Base-by-base conservation (phyloP, 2,888 invertebrate genomes). In the Tiphia femorata region DNA sequence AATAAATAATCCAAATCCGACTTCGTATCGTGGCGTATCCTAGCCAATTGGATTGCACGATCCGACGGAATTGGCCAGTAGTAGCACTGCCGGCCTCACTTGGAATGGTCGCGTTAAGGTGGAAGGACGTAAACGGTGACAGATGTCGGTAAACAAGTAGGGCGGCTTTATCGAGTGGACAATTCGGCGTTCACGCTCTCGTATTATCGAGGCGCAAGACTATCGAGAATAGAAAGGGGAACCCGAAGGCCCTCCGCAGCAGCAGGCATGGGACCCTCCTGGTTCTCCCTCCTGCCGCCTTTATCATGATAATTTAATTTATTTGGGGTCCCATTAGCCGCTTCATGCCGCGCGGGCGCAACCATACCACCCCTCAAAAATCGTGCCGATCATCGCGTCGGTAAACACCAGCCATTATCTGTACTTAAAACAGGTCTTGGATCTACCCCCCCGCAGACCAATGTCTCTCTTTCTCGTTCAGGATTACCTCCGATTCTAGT, bases 231-330 rank as follows among this genome's bases (percentile, higher is more conserved):
- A 42, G 6, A 16, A 16, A 16, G 20, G 20, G 42, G 7, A n/a
- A 21, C 42, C 12, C 25, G 25, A 38, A 19, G 16, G 21, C n/a
- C 30, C 37, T 17, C 37, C 49, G 41, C 12, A 47, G n/a, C n/a
- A n/a, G n/a, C n/a, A n/a, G n/a, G n/a, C n/a, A n/a, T n/a, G 57
- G 63, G 62, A 41, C 56, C 49, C 38, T 46, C 58, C 62, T 40
- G 53, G 56, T 63, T 55, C 53, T 23, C 62, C 50, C 67, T 62
- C 56, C 52, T 52, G 42, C 48, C 48, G 55, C 63, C 56, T 80
- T 81, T 81, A 80, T 81, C 71, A 81, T 81, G 80, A 81, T 81
- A 81, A 81, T 81, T 81, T 81, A 79, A 81, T 81, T 80, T 79
- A 80, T 81, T 80, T 79, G 75, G 76, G 71, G 69, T 72, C 67